Base-by-base conservation (phyloP, 1,140 invertebrate genomes). In the Drosophila murphyi region DNA sequence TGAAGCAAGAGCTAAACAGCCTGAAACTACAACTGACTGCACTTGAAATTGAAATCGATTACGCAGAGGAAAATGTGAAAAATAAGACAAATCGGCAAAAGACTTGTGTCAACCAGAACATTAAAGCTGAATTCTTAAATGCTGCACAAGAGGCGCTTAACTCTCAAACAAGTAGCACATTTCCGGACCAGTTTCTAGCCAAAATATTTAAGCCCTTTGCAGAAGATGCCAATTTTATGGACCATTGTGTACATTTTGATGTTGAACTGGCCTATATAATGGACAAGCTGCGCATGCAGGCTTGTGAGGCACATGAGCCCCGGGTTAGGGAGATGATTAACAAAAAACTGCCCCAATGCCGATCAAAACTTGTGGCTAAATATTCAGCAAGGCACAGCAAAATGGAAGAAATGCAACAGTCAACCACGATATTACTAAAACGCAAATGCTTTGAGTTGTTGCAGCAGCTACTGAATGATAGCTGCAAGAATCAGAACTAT, bases 371-470 rank as follows among this genome's bases (percentile, higher is more conserved):
- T 0, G 29, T 47, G 0, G 5, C 50, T 0, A 89, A 85, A 31
- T 89, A 85, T 43, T 47, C 74, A 12, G 8, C 37, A 1, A 70
- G 65, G 35, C 10, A 79, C 39, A 10, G 5, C 5, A 54, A 71
- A 10, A 43, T 47, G 2, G 62, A 76, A 4, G 8, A 76, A 35
- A 45, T 0, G 0, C 54, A 76, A 1, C 3, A 55, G 10, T 5
- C 3, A 2, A 52, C 60, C 37, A n/a, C 31, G 0, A 5, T 51
- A 2, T 12, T 31, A 10, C 29, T 89, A 29, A 72, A 69, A 4
- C 3, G 41, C 0, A 73, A 51, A 32, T 89, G 85, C 7, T 89
- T 78, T 6, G 51, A 72, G 2, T 4, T 89, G 48, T 5, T 88
- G 2, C 41, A 47, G 8, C 10, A 76, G 12, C 65, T 72, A 5